phyloP scores from a whole-genome alignment of 2,797 vertebrate species.

The Pseudochirops cupreus region DNA sequence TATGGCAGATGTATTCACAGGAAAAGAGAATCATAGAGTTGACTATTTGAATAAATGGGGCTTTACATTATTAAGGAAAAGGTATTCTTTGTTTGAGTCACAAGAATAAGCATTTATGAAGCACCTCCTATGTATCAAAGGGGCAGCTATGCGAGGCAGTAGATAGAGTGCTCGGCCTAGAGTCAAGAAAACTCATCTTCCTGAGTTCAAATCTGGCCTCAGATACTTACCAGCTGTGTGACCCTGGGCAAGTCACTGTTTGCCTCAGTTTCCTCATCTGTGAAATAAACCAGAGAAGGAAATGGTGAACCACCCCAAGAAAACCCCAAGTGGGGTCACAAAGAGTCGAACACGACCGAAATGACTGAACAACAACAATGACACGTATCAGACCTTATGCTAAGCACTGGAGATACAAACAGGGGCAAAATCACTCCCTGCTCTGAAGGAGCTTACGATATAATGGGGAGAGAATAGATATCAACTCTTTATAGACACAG shows the following conservation, averaged over 20 bases:
- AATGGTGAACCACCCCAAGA: background rate
- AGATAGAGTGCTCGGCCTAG: background rate
- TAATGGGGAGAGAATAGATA: background rate
- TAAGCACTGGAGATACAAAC: background rate
- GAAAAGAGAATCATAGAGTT: background rate
- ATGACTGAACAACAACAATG: background rate
- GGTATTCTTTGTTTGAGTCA: background rate
- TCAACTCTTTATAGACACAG: background rate
- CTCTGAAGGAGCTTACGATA: background rate
- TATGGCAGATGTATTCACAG: background rate
- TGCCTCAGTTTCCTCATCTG: background rate
- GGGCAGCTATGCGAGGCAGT: background rate
- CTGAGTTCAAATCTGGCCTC: background rate
- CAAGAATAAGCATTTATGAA: background rate
- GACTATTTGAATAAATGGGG: background rate
- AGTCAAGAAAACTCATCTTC: background rate
- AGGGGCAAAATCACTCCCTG: background rate
- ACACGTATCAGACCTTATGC: background rate
- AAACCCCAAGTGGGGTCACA: background rate
- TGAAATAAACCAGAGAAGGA: background rate
- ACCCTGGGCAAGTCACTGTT: background rate
- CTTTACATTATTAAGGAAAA: background rate
- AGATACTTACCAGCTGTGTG: background rate
- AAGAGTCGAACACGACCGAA: background rate
- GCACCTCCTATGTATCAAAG: background rate